Percentiles rank a stretch among this genome's conserved stretches.
phyloP scores from a whole-genome alignment of 2,113 vertebrate species.

The Tragelaphus strepsiceros region DNA sequence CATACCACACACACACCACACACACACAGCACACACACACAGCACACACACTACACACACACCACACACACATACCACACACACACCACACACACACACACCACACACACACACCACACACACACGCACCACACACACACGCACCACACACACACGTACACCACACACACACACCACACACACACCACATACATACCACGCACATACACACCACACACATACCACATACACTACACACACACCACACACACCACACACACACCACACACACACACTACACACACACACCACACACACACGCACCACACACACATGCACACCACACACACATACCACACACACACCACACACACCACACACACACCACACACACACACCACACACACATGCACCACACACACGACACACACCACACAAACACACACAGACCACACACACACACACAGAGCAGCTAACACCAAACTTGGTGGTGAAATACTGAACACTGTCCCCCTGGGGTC shows the following conservation, averaged over 20 bases:
- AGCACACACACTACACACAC: neutral
- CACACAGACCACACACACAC: too few species aligned
- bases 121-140: too few species aligned
- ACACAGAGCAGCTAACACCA: neutral
- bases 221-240: too few species aligned
- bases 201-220: neutral
- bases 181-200: too few species aligned
- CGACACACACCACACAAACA: neutral
- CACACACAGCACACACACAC: too few species aligned
- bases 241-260: neutral
- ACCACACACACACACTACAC: neutral
- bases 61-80: neutral
- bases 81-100: too few species aligned
- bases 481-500: neutral
- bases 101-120: too few species aligned
- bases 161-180: neutral
- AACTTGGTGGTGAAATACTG: neutral
- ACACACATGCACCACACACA: neutral
- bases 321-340: neutral
- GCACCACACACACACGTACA: neutral
- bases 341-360: neutral
- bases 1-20: neutral
- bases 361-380: too few species aligned
- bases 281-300: neutral
- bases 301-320: too few species aligned